phyloP scores from a whole-genome alignment of 2,113 vertebrate genomes.

The Hepsetus odoe region DNA sequence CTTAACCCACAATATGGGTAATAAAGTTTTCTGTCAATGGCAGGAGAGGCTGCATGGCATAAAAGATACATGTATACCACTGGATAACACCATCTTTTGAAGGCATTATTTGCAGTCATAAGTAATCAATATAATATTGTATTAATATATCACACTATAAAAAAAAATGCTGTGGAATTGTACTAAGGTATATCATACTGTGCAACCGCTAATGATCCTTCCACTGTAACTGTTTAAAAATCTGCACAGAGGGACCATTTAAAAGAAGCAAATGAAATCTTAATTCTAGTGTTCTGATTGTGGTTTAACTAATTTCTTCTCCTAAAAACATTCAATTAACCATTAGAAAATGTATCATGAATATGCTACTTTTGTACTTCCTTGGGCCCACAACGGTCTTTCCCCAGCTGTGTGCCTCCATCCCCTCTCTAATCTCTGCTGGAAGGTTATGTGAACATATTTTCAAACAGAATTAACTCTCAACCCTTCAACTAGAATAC shows the following conservation, averaged over 20 bases:
- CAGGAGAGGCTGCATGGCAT: too few species aligned
- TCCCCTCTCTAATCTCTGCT: neutral
- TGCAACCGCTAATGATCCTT: too few species aligned
- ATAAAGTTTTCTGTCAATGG: too few species aligned
- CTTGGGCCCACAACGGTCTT: neutral
- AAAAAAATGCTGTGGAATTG: too few species aligned
- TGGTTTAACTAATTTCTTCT: neutral
- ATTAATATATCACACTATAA: too few species aligned
- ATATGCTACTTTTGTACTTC: neutral
- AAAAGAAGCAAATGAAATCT: neutral
- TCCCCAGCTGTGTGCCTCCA: neutral
- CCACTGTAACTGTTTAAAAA: neutral
- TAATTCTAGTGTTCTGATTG: neutral
- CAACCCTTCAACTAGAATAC: neutral
- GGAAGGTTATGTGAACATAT: slow-evolving; percentile 2
- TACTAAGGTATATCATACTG: too few species aligned
- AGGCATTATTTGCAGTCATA: too few species aligned
- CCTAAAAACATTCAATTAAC: neutral
- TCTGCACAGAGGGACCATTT: neutral
- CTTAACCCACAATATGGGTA: too few species aligned
- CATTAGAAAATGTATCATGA: neutral
- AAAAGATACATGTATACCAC: too few species aligned
- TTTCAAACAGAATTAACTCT: slow-evolving; percentile 7
- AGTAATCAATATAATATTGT: too few species aligned
- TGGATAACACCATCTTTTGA: too few species aligned